phyloP scores from a whole-genome alignment of 1,140 invertebrate species.

The Cataglyphis hispanica region DNA sequence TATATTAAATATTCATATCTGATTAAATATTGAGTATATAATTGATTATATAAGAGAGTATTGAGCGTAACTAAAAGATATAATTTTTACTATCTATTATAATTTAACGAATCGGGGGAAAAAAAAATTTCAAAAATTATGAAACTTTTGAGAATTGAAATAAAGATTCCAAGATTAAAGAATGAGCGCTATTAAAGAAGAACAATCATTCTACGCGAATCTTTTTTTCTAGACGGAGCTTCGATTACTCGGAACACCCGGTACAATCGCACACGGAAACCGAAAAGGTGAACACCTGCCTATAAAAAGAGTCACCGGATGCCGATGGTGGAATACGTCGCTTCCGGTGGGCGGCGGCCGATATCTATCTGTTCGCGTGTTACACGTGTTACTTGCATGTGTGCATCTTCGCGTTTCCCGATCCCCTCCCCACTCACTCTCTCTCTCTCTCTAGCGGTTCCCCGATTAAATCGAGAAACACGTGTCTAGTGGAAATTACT shows the following conservation, averaged over 20 bases:
- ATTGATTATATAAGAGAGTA: background rate
- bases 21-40: background rate
- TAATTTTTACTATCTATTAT: background rate
- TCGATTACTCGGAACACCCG: background rate
- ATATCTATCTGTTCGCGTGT: conserved; percentile 33
- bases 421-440: background rate
- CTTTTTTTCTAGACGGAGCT: background rate
- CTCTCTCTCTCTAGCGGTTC: background rate
- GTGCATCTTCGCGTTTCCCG: background rate
- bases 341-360: conserved; percentile 75
- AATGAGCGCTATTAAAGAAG: background rate
- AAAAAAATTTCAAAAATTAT: background rate
- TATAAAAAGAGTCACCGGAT: conserved; percentile 81
- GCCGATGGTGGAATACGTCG: conserved; percentile 75
- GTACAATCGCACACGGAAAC: conserved; percentile 60
- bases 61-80: background rate
- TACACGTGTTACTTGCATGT: conserved; percentile 43
- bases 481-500: conserved; percentile 12
- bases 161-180: no score
- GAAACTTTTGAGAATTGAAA: no score
- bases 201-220: background rate
- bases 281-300: conserved; percentile 71
- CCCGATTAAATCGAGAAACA: conserved; percentile 33
- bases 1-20: background rate
- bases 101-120: background rate